Conservation (phyloP, 2,797 vertebrate species). For the Pyrocephalus nanus region DNA sequence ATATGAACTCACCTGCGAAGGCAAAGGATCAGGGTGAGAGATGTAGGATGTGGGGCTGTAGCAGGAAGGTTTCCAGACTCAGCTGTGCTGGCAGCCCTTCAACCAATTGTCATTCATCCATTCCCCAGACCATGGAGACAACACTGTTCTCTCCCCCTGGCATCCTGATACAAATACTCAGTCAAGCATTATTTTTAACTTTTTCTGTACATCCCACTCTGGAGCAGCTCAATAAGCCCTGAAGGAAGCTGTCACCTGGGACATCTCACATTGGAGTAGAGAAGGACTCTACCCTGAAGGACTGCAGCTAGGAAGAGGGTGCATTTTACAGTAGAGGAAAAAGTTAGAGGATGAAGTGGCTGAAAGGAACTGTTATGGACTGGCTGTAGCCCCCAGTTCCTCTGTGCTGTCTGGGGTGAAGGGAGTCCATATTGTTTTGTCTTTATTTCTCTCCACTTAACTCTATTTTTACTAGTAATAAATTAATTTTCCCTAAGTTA, state of each 20-base stretch:
- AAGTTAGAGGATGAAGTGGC: neutral
- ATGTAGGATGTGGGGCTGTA: no score
- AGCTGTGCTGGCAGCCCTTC: neutral
- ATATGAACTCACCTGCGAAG: neutral
- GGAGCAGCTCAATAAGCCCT: neutral
- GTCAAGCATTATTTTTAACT: neutral
- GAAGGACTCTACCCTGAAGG: neutral
- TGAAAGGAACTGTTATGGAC: neutral
- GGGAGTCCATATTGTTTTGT: neutral
- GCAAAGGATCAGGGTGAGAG: neutral
- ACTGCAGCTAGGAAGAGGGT: neutral
- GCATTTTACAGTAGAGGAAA: neutral
- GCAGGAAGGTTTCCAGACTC: neutral
- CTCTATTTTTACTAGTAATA: neutral
- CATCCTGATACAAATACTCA: neutral
- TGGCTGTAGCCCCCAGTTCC: neutral
- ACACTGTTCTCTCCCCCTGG: neutral
- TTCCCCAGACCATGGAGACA: neutral
- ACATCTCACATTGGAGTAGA: accelerated
- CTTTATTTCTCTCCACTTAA: neutral
- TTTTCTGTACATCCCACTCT: neutral
- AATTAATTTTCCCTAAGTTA: neutral
- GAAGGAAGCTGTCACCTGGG: neutral
- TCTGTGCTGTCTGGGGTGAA: neutral
- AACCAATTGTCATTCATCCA: neutral